Percentiles rank a stretch among this genome's conserved stretches.
These are phyloP conservation scores for Oreocharis arfaki DNA, from an alignment of 2,113 vertebrate species.

Conservation along the genomic window DNA sequence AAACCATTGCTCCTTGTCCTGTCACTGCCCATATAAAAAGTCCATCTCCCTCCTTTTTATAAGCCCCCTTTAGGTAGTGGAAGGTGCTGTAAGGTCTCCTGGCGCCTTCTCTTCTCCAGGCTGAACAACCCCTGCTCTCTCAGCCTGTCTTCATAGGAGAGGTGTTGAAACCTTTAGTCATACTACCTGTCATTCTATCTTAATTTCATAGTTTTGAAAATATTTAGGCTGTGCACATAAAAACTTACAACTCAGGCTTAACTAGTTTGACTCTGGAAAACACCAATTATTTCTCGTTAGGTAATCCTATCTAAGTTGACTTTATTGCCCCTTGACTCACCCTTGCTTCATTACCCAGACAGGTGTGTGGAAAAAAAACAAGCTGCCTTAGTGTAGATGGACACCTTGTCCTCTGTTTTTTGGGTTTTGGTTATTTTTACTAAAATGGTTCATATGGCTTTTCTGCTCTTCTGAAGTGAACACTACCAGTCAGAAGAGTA, in stretches of 20 bases:
- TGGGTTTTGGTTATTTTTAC: not conserved
- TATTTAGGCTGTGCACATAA: not conserved
- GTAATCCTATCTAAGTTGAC: not conserved
- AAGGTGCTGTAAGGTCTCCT: not conserved
- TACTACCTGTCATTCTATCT: not conserved
- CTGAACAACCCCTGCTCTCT: not conserved
- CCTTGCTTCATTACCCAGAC: not conserved
- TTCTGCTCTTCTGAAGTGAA: not conserved
- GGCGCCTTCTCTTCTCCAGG: not conserved
- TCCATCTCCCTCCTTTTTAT: not conserved
- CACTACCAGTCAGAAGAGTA: not conserved
- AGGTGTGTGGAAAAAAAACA: rapidly evolving
- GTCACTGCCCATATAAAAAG: not conserved
- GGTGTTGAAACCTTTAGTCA: not conserved
- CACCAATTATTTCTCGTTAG: not conserved
- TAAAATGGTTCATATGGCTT: not conserved
- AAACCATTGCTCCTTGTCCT: not conserved
- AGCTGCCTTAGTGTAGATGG: not conserved
- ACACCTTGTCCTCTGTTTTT: not conserved
- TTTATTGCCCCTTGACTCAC: not conserved
- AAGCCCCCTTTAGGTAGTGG: not conserved
- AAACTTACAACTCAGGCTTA: not conserved
- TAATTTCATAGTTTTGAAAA: not conserved
- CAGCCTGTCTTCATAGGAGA: not conserved
- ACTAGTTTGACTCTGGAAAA: not conserved